Percentiles rank a stretch among this genome's conserved stretches.
Conservation (phyloP, 2,888 invertebrate species). For the Eulithis prunata region DNA sequence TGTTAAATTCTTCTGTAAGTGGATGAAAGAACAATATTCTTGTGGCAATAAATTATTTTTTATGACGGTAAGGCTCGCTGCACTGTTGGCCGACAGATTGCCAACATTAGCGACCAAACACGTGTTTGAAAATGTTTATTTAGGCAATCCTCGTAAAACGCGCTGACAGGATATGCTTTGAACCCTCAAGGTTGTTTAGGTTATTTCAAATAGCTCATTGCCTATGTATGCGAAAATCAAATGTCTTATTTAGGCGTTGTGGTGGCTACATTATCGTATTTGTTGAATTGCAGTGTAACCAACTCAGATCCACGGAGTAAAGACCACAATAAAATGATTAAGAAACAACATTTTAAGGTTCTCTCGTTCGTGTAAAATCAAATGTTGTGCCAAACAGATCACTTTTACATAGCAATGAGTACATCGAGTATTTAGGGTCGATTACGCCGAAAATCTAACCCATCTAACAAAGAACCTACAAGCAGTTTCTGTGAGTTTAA, state of each 20-base stretch:
- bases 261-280: not conserved
- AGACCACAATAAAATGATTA: no score
- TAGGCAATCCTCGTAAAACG: slow-evolving; percentile 78
- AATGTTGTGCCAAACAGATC: no score
- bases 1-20: slow-evolving; percentile 61
- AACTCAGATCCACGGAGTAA: not conserved
- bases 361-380: no score
- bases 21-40: slow-evolving; percentile 64
- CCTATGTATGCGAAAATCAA: slow-evolving; percentile 20
- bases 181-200: slow-evolving; percentile 77
- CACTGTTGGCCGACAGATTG: slow-evolving; percentile 53
- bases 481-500: no score
- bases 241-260: slow-evolving; percentile 27
- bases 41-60: slow-evolving; percentile 69
- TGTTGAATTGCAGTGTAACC: not conserved
- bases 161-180: slow-evolving; percentile 78
- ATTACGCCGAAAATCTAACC: no score
- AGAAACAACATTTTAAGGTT: no score
- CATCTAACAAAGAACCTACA: no score
- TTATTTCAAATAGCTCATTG: slow-evolving; percentile 60
- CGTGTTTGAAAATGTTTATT: slow-evolving; percentile 78
- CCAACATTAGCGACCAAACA: slow-evolving; percentile 68
- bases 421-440: no score
- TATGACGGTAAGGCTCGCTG: slow-evolving; percentile 55
- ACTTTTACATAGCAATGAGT: no score